Evolutionary conservation across 2,113 vertebrate species (phyloP), one percentile per base, ranked within the genome.

Genomic region (Osmerus mordax): DNA sequence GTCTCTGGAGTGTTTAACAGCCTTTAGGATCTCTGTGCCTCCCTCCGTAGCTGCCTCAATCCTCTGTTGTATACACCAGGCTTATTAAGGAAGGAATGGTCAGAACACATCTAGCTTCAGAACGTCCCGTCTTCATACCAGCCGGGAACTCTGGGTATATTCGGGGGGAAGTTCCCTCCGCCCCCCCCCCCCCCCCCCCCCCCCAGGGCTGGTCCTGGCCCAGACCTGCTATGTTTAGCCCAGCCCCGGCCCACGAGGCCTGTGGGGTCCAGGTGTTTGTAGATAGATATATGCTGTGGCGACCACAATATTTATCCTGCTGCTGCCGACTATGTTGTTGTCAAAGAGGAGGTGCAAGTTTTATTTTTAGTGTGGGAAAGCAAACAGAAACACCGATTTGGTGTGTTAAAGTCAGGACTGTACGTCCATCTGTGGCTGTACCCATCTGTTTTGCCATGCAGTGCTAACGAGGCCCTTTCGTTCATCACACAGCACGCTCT

Each of bases 351-450:
- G 25, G 21, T 8, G 13, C 8, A 14, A 52, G 32, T 19, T 62
- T 71, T 62, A 23, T 65, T 67, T 61, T 36, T 68, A 55, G 65
- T 14, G 54, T 53, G 65, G 23, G 63, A 67, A 67, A 67, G 70
- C 25, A 54, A 76, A 71, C 56, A 76, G 25, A 5, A 3, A 25
- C 28, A 32, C 3, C 36, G 36, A 28, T 62, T 14, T 36, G 29
- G 15, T 29, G 3, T 19, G 28, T 19, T 8, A 65, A 65, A 65
- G 29, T 16, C 19, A 36, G n/a, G 63, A 65, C 36, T 65, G 16
- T 9, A 5, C 29, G 62, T 11, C 36, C 32, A 51, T 65, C 47
- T 65, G 32, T 47, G 64, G 7, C 18, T 65, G 41, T 51, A 14
- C 32, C 16, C 41, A 21, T 36, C 12, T 65, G 3, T 41, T 41